Base-by-base conservation (phyloP, 1,140 invertebrate genomes). In the Tribolium castaneum region DNA sequence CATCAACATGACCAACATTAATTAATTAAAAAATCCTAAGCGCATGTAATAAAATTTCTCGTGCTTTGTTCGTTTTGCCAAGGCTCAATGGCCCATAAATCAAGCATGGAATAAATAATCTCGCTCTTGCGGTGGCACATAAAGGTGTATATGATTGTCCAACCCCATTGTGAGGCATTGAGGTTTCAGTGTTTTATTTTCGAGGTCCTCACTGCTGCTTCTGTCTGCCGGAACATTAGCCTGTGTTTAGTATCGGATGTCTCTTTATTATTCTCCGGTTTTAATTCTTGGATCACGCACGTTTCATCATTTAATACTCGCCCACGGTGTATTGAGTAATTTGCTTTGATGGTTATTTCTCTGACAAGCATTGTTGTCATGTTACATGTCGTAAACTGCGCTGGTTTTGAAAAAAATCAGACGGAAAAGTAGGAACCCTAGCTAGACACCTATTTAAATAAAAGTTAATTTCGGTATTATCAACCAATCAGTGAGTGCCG, bases 381-480 rank as follows among this genome's bases (percentile, higher is more conserved):
- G 59, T 66, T 66, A 22, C 54, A n/a, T 19, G 16, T 59, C 66
- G 39, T 72, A 35, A 73, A 54, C 71, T 54, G 7, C 12, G 25
- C 13, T 54, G 6, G 52, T 10, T 6, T 54, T 22, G 25, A 5
- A 22, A 50, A n/a, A 50, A 50, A 49, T 49, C n/a, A 72, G 16
- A 54, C 16, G 25, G 3, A 30, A 30, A 30, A 73, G 5, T 14
- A 13, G 9, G 12, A 51, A 12, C 49, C 71, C 71, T 12, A 45
- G 10, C 14, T 45, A 73, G 50, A 73, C 71, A 73, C 73, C 73
- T 52, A 75, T 75, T 75, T 75, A 62, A 75, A 75, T 75, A 75
- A 75, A 75, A 59, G 73, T 75, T 76, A 76, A 76, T 76, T 76
- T 76, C 52, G 49, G 75, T 66, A 70, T 70, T 70, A 76, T 70